These are phyloP conservation scores for Belonocnema kinseyi DNA, from an alignment of 1,140 invertebrate genomes.

Conservation along the genomic window DNA sequence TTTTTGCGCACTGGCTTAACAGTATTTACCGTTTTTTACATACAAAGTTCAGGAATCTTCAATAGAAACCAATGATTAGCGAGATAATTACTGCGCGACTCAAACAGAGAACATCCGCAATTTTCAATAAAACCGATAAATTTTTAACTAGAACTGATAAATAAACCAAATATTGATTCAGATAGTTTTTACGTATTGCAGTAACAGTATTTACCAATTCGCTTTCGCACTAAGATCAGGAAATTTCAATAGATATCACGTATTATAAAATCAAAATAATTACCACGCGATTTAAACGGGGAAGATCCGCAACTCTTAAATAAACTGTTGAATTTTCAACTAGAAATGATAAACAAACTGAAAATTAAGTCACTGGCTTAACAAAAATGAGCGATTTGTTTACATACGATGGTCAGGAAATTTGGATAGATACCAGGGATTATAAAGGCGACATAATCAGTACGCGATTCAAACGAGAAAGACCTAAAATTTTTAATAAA, in stretches of 20 bases:
- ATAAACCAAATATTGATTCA: too few relatives aligned
- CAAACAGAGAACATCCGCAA: too few relatives aligned
- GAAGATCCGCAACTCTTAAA: background rate
- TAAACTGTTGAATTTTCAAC: too few relatives aligned
- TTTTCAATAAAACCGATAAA: too few relatives aligned
- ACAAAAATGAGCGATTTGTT: constrained; percentile 47
- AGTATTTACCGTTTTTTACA: constrained; percentile 48
- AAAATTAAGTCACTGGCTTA: constrained; percentile 31
- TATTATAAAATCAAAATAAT: background rate
- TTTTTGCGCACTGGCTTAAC: constrained; percentile 45
- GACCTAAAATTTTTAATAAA: background rate
- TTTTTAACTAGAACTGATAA: too few relatives aligned
- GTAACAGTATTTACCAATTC: constrained; percentile 50
- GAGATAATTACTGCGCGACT: background rate
- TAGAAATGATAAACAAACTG: too few relatives aligned
- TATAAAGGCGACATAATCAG: background rate
- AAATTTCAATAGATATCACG: background rate
- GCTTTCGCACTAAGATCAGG: constrained; percentile 34
- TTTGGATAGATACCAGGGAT: background rate
- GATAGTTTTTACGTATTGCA: constrained; percentile 35
- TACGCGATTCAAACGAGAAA: background rate
- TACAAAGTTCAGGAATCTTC: constrained; percentile 27
- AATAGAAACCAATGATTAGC: background rate
- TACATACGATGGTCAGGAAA: constrained; percentile 34
- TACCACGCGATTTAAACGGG: constrained; percentile 9